Percentiles rank a stretch among this genome's conserved stretches.
These are phyloP conservation scores for Cheilosia scutellata DNA, from an alignment of 2,888 invertebrate genomes.

Conservation along the genomic window DNA sequence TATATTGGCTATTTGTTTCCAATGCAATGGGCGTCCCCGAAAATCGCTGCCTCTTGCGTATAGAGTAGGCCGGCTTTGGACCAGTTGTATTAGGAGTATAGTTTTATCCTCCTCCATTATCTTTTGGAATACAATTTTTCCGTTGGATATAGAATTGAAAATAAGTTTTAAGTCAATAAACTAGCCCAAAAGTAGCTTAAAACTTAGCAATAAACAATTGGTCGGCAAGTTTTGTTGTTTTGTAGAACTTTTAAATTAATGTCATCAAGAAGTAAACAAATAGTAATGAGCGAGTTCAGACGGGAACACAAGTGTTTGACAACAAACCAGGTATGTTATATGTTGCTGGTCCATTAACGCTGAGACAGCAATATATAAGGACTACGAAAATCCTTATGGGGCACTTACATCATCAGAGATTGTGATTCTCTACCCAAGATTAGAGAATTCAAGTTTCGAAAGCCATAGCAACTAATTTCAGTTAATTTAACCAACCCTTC, in stretches of 20 bases:
- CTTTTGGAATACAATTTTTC: not conserved
- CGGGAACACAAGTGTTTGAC: not conserved
- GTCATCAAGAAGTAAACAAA: not conserved
- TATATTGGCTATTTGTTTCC: slow-evolving; percentile 76
- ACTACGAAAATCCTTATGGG: no score
- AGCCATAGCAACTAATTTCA: no score
- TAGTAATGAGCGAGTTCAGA: not conserved
- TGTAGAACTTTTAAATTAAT: no score
- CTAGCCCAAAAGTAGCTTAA: no score
- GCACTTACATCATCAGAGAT: no score
- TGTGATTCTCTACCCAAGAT: no score
- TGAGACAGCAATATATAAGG: no score
- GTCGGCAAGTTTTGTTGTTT: no score
- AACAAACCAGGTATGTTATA: not conserved
- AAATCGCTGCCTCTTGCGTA: slow-evolving; percentile 68
- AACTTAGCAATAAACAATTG: no score
- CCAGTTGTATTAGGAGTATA: slow-evolving; percentile 76
- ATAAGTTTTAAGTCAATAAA: not conserved
- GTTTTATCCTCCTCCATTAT: slow-evolving; percentile 76
- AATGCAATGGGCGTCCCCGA: slow-evolving; percentile 64
- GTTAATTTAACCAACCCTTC: no score
- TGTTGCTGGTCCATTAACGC: no score
- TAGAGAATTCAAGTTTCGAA: no score
- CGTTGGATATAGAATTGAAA: not conserved
- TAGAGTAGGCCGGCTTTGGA: slow-evolving; percentile 74